These are phyloP conservation scores for Erebia aethiops DNA, from an alignment of 2,888 invertebrate genomes.

Conservation along the genomic window DNA sequence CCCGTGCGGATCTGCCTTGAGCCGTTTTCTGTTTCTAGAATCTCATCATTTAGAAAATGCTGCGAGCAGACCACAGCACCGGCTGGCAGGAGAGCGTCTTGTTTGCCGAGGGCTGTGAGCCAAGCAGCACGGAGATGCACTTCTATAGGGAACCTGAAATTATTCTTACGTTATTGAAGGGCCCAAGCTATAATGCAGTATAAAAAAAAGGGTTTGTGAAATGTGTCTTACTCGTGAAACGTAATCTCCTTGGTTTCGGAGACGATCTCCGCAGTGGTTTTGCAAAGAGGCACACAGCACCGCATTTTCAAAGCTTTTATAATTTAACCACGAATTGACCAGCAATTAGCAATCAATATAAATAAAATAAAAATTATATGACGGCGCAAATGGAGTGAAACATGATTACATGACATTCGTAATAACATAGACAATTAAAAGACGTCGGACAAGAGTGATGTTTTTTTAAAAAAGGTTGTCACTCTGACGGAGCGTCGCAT, in stretches of 20 bases:
- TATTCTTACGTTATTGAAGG: too few relatives aligned
- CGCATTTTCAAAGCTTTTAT: background rate
- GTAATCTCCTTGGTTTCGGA: background rate
- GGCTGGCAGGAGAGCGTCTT: background rate
- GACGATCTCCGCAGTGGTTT: background rate
- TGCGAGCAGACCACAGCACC: slow-evolving; percentile 3
- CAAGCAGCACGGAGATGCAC: background rate
- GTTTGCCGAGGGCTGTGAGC: slow-evolving; percentile 11
- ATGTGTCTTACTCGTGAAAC: background rate
- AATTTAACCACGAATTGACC: too few relatives aligned
- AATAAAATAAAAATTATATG: too few relatives aligned
- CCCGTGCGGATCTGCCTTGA: background rate
- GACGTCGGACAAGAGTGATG: too few relatives aligned
- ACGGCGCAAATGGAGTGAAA: too few relatives aligned
- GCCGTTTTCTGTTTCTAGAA: background rate
- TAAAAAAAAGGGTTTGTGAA: too few relatives aligned
- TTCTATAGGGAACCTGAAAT: background rate
- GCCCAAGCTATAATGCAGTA: too few relatives aligned
- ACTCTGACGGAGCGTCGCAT: too few relatives aligned
- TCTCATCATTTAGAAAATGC: background rate
- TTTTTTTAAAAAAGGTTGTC: too few relatives aligned
- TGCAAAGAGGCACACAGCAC: background rate
- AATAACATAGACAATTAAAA: too few relatives aligned
- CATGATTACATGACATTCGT: too few relatives aligned
- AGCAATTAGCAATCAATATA: too few relatives aligned